A percentile compares a stretch with the other conserved stretches of the same genome.
phyloP scores from a whole-genome alignment of 2,797 vertebrate species.

The Pseudomugil tenellus region DNA sequence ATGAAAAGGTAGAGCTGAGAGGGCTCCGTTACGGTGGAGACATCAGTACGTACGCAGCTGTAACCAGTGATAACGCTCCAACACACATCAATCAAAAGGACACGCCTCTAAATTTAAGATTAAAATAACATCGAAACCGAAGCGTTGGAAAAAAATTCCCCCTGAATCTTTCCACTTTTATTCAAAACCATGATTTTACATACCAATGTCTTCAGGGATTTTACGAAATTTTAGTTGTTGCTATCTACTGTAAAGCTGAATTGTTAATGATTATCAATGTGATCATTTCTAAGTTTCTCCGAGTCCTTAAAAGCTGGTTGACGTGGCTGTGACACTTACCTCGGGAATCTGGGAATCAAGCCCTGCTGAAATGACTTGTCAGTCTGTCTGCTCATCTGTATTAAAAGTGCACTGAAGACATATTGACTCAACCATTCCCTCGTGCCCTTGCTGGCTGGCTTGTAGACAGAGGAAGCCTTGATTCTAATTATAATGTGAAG shows the following conservation, averaged over 20 bases:
- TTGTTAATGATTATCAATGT: background rate
- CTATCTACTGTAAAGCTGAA: background rate
- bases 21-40: too few relatives aligned
- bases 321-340: slow-evolving; percentile 47
- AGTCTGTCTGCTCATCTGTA: slow-evolving; percentile 75
- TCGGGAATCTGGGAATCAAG: slow-evolving; percentile 64
- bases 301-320: slow-evolving; percentile 51
- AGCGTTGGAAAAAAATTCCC: too few relatives aligned
- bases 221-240: background rate
- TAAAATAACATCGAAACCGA: too few relatives aligned
- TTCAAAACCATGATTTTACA: too few relatives aligned
- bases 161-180: background rate
- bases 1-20: too few relatives aligned
- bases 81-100: too few relatives aligned
- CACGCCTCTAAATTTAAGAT: too few relatives aligned
- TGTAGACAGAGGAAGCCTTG: slow-evolving; percentile 68
- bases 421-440: slow-evolving; percentile 77
- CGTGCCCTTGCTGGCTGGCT: slow-evolving; percentile 77
- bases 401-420: slow-evolving; percentile 77
- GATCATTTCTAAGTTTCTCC: slow-evolving; percentile 27
- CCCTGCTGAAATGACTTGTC: slow-evolving; percentile 74
- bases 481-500: slow-evolving; percentile 81
- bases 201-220: background rate
- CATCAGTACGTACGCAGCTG: too few relatives aligned
- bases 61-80: too few relatives aligned